phyloP scores from a whole-genome alignment of 2,113 vertebrate genomes.

The Hassar affinis region DNA sequence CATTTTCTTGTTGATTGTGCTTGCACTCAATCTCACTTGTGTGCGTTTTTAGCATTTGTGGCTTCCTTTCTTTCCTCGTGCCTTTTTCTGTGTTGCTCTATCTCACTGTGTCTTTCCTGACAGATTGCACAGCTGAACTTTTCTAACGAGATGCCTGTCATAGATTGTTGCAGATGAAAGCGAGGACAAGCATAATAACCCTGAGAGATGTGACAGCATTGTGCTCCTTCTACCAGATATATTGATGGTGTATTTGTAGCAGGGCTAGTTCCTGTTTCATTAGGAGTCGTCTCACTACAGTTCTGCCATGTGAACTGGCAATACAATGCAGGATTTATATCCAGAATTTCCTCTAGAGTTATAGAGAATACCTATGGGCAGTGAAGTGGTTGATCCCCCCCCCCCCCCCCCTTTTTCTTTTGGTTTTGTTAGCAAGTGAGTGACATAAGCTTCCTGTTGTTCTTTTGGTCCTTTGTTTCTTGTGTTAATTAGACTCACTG shows the following conservation, averaged over 20 bases:
- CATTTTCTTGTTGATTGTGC: background rate
- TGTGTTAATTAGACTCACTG: background rate
- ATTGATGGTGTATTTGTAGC: background rate
- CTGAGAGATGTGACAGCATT: slow-evolving; percentile 5
- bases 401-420: background rate
- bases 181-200: slow-evolving; percentile 24
- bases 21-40: background rate
- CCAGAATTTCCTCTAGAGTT: background rate
- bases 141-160: slow-evolving; percentile 25
- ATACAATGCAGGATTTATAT: background rate
- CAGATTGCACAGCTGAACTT: slow-evolving; percentile 4
- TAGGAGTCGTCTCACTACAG: background rate
- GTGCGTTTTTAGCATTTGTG: background rate
- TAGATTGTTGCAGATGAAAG: slow-evolving; percentile 16
- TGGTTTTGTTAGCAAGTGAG: background rate
- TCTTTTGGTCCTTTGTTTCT: background rate
- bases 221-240: background rate
- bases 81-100: background rate
- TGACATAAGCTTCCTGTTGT: background rate
- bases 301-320: background rate
- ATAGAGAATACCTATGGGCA: background rate
- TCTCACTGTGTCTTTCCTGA: background rate
- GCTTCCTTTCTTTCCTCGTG: background rate
- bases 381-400: background rate
- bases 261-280: slow-evolving; percentile 4